Base-by-base conservation (phyloP, 2,113 vertebrate species). In the Riparia riparia region DNA sequence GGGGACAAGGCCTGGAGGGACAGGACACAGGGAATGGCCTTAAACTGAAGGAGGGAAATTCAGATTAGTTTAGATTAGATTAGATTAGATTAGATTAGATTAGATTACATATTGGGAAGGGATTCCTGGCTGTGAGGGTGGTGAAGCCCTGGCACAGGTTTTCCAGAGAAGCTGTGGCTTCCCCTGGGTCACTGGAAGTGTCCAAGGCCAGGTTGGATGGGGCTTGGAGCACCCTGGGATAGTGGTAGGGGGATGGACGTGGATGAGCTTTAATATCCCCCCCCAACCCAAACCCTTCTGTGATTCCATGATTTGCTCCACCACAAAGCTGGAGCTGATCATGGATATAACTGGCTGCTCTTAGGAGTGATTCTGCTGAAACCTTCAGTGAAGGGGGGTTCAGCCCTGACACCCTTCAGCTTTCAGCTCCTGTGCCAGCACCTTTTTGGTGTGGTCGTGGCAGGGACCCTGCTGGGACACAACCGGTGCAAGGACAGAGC, bases 201-300 rank as follows among this genome's bases (percentile, higher is more conserved):
- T 26, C 21, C 68, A 44, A 53, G 20, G 4, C 26, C 16, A 37
- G 51, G 39, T 0, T 73, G 54, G 39, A 60, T 0, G 1, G 10
- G 26, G 14, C 18, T 86, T 28, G 61, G n/a, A 60, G 8, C 16
- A 39, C 0, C 28, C 39, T 74, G 61, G 53, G 22, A 3, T 0
- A 8, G 29, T 29, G 47, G 31, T 1, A 37, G 7, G 6, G 63
- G 9, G 47, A 1, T 34, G 41, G 63, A 21, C 34, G 10, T 29
- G 20, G 39, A 18, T 69, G 63, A 41, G 5, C 1, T 69, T 74
- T 41, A 10, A 34, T 4, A 7, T 16, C 12, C 34, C 17, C 17
- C 29, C 8, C 39, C 29, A 53, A 8, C 15, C 29, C 29, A 76
- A 54, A 26, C 14, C 29, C 5, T 6, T 15, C 29, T 3, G 15